These are phyloP conservation scores for Thryonomys swinderianus DNA, from an alignment of 2,113 vertebrate genomes.

Conservation along the genomic window DNA sequence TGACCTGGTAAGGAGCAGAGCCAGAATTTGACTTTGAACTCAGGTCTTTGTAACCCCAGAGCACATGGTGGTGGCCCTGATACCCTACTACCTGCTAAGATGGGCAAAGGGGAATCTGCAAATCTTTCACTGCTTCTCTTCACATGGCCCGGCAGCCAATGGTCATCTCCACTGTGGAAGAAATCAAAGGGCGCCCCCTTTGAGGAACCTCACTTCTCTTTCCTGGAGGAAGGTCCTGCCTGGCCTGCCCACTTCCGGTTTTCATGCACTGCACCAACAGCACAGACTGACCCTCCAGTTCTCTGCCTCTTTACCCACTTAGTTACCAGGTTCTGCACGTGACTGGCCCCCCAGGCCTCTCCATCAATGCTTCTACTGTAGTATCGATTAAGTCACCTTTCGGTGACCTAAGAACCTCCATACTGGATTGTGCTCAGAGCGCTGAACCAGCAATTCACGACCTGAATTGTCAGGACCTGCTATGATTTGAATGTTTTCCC, in stretches of 20 bases:
- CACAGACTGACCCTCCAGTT: no score
- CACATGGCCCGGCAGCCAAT: neutral
- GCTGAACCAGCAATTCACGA: neutral
- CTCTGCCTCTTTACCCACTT: neutral
- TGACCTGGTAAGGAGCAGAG: neutral
- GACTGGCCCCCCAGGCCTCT: neutral
- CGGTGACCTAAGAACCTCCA: neutral
- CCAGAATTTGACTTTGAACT: neutral
- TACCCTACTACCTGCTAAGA: neutral
- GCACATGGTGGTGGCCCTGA: neutral
- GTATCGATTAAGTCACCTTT: accelerated
- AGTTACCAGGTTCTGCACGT: neutral
- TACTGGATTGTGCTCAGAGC: no score
- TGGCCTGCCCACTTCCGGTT: neutral
- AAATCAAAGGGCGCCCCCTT: neutral
- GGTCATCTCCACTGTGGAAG: neutral
- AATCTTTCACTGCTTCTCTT: neutral
- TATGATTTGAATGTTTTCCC: neutral
- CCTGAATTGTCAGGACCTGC: neutral
- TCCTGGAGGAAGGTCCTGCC: neutral
- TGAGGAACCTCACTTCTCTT: no score
- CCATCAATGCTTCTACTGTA: no score
- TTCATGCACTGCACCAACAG: no score
- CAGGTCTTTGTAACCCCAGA: neutral
- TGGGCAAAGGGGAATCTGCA: neutral